Conservation (phyloP, 92 coral and sea anemone species). For the Phenganax marumi region DNA sequence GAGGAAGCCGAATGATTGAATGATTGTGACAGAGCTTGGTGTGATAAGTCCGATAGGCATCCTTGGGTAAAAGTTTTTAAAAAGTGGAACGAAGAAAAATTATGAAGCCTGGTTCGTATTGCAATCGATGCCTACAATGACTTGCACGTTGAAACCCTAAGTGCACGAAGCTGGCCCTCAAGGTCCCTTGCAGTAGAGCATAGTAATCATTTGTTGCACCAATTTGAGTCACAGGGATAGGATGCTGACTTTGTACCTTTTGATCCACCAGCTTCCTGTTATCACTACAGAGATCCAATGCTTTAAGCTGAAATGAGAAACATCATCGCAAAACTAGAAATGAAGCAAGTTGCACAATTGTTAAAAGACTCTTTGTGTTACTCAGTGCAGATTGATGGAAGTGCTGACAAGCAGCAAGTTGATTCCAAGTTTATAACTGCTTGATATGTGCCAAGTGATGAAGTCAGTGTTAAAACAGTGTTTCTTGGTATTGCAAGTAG, state of each 20-base stretch:
- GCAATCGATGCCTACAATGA: slow-evolving; percentile 17
- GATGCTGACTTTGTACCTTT: too few species aligned
- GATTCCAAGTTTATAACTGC: neutral
- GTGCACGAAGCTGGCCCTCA: slow-evolving; percentile 13
- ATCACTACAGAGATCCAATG: too few species aligned
- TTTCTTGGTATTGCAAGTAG: slow-evolving; percentile 8
- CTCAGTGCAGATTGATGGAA: neutral
- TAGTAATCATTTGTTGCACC: neutral
- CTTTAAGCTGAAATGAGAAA: too few species aligned
- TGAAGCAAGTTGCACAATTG: too few species aligned
- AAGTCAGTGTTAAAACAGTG: neutral
- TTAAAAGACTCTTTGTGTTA: too few species aligned
- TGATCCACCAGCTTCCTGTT: too few species aligned
- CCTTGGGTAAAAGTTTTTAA: neutral
- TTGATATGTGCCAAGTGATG: neutral
- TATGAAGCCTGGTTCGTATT: neutral
- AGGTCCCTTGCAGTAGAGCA: slow-evolving; percentile 8
- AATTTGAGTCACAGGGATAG: neutral
- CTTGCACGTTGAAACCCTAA: neutral
- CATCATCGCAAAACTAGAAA: too few species aligned
- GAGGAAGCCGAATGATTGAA: neutral
- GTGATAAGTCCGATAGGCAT: neutral
- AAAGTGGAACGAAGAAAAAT: neutral
- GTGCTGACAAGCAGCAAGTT: neutral
- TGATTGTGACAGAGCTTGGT: neutral